Base-by-base conservation (phyloP, 2,113 vertebrate genomes). In the Pteruthius melanotis region DNA sequence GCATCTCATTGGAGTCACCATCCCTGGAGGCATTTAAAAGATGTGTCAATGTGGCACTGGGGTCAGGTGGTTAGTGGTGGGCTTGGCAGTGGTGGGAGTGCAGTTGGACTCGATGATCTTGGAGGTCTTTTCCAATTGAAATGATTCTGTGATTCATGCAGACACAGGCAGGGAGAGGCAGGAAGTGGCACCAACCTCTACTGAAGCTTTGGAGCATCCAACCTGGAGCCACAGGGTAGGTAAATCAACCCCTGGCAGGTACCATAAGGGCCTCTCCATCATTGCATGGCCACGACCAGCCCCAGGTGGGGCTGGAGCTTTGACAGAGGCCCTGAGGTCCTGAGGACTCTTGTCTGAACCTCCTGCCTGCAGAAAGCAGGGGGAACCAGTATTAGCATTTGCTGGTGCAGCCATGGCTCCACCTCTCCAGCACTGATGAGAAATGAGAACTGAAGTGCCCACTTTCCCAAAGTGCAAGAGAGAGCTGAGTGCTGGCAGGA, bases 221-320 rank as follows among this genome's bases (percentile, higher is more conserved):
- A 35, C 61, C 33, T 42, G 40, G 57, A 83, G 28, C 18, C 12
- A 14, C 0, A 0, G 5, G 2, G 10, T 13, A 13, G 8, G 33
- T 18, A 65, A 65, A 80, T 23, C 56, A 26, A 61, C 5, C 8
- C 35, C 40, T 40, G 45, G 52, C 56, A 65, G 52, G 56, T 47
- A 52, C 37, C 0, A 0, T 23, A 10, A 1, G 13, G 22, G 18
- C 15, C 15, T 75, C 45, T 30, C 26, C 78, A 56, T 54, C 54
- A 17, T 3, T 33, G 33, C 72, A 23, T 22, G 28, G 50, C 44
- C 61, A 69, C 0, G 0, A 68, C 24, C 23, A 64, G 54, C 44
- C 54, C 27, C 40, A 16, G 11, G 3, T 11, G 22, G 33, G 45
- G 40, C 5, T 2, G 26, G 37, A 45, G 45, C 40, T 27, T 15